phyloP scores from a whole-genome alignment of 2,888 invertebrate genomes.

The Elgonia sp. region DNA sequence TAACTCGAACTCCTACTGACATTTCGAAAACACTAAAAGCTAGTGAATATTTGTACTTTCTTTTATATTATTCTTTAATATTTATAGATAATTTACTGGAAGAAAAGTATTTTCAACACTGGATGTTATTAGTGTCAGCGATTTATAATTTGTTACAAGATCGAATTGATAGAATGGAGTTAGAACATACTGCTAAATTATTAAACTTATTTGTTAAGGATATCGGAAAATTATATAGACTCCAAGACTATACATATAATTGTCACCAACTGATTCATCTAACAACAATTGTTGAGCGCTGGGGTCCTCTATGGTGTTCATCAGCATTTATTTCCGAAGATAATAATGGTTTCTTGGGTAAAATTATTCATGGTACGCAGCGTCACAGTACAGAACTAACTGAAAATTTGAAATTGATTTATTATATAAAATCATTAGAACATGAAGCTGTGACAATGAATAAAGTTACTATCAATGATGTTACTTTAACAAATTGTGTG shows the following conservation, averaged over 20 bases:
- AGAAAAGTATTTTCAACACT: constrained; percentile 75
- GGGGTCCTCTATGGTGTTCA: no score
- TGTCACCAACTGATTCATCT: no score
- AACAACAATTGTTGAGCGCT: no score
- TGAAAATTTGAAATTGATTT: no score
- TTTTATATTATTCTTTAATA: constrained; percentile 78
- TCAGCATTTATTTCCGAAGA: no score
- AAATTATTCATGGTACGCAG: no score
- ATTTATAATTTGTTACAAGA: constrained; percentile 72
- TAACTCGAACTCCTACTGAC: constrained; percentile 68
- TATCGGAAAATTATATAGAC: constrained; percentile 65
- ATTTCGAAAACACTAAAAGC: constrained; percentile 74
- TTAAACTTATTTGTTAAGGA: constrained; percentile 75
- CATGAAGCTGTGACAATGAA: background rate
- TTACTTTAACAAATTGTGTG: background rate
- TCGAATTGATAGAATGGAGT: constrained; percentile 55
- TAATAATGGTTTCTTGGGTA: no score
- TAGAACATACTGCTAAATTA: constrained; percentile 65
- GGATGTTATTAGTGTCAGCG: constrained; percentile 74
- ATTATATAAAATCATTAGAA: no score
- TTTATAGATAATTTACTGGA: background rate
- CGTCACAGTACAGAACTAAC: no score
- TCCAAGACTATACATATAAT: constrained; percentile 75
- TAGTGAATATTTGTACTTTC: constrained; percentile 72
- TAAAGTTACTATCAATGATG: background rate